Evolutionary conservation across 2,888 invertebrate species (phyloP).

Genomic region (Ormyrus pomaceus): DNA sequence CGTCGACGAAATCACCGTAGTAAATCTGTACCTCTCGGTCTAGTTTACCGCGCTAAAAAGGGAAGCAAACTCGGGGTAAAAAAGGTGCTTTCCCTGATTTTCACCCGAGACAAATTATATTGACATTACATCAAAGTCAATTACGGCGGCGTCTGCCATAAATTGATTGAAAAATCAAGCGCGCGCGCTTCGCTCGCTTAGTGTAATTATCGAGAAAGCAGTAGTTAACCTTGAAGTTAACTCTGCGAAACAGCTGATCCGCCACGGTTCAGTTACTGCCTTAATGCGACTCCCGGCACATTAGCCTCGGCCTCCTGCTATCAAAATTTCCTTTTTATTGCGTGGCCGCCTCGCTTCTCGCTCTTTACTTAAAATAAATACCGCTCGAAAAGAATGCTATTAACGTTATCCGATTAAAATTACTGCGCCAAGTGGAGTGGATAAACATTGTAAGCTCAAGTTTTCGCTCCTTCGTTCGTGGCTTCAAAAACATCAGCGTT

Average conservation of each 20-base stretch:
- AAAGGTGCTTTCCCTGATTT: conserved; percentile 1
- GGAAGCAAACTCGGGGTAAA: background rate
- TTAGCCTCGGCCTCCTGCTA: conserved; percentile 42
- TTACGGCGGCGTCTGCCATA: background rate
- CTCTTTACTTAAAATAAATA: background rate
- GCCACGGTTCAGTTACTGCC: conserved; percentile 27
- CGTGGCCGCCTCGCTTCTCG: background rate
- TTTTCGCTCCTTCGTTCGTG: too few relatives aligned
- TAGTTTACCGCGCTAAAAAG: too few relatives aligned
- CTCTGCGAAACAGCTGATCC: background rate
- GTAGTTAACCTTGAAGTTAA: conserved; percentile 45
- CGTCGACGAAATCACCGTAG: too few relatives aligned
- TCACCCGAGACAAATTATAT: conserved; percentile 14
- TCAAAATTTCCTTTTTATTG: conserved; percentile 57
- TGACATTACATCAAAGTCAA: conserved; percentile 19
- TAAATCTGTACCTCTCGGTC: too few relatives aligned
- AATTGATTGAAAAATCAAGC: conserved; percentile 49
- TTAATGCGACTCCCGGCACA: conserved; percentile 51
- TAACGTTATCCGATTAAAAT: too few relatives aligned
- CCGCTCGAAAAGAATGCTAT: too few relatives aligned
- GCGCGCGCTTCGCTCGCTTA: background rate
- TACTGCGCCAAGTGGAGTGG: too few relatives aligned
- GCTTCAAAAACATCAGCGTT: too few relatives aligned
- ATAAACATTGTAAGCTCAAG: too few relatives aligned
- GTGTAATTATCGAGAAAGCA: conserved; percentile 56